phyloP scores from a whole-genome alignment of 2,797 vertebrate species.

The Leucoraja ocellata region DNA sequence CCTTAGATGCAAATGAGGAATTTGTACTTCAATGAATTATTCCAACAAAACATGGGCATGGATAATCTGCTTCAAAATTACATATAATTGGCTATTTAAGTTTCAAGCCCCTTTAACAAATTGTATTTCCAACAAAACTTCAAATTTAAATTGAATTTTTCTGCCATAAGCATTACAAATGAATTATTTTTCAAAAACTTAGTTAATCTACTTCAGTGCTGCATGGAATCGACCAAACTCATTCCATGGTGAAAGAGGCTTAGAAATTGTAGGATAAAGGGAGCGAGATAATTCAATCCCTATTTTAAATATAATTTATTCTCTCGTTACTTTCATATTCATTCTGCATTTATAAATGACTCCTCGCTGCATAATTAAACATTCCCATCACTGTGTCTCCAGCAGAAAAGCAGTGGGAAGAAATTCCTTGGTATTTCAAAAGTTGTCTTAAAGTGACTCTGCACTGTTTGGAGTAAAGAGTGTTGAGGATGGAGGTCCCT shows the following conservation, averaged over 20 bases:
- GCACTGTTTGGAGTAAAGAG: too few species aligned
- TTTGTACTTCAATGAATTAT: not conserved
- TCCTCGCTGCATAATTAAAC: not conserved
- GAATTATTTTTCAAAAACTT: not conserved
- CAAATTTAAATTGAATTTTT: not conserved
- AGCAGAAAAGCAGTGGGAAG: not conserved
- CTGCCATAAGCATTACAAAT: not conserved
- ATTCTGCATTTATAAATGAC: not conserved
- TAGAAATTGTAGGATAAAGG: not conserved
- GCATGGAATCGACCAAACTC: not conserved
- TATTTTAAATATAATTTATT: not conserved
- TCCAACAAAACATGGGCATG: not conserved
- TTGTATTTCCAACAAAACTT: not conserved
- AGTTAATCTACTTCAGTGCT: not conserved
- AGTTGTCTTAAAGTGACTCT: too few species aligned
- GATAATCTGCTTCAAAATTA: not conserved
- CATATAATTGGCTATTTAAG: not conserved
- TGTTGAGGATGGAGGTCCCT: too few species aligned
- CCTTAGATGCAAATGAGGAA: not conserved
- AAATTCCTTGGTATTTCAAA: too few species aligned
- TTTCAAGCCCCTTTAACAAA: not conserved
- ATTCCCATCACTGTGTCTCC: not conserved
- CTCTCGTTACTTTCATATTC: not conserved
- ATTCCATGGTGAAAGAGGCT: not conserved
- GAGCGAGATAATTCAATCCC: not conserved